These are phyloP conservation scores for Ancistrus triradiatus DNA, from an alignment of 2,113 vertebrate genomes.

Conservation along the genomic window DNA sequence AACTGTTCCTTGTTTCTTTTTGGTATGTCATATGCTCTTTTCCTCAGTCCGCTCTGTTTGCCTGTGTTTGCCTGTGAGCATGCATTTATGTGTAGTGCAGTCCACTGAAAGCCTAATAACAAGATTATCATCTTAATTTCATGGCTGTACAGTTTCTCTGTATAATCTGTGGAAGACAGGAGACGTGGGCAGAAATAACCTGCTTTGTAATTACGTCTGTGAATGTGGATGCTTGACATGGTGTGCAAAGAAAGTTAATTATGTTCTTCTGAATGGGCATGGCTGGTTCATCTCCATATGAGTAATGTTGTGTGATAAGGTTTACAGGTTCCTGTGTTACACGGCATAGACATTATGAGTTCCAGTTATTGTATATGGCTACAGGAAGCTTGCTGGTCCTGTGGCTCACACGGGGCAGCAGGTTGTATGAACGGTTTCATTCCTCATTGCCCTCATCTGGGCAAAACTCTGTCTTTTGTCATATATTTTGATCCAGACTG, in stretches of 20 bases:
- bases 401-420: no score
- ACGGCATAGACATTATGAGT: no score
- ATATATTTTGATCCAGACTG: no score
- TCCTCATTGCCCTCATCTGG: no score
- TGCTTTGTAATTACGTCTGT: constrained; percentile 25
- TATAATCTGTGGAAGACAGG: background rate
- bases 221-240: constrained; percentile 14
- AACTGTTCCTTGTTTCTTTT: no score
- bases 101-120: constrained; percentile 12
- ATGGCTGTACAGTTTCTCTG: constrained; percentile 8
- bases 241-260: constrained; percentile 23
- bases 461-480: no score
- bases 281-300: constrained; percentile 23
- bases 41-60: no score
- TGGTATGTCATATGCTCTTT: no score
- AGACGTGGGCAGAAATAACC: constrained; percentile 14
- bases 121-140: constrained; percentile 29
- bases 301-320: background rate
- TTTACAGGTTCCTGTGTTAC: no score
- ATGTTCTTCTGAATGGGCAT: constrained; percentile 25
- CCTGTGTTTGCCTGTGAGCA: background rate
- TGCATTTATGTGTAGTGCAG: background rate
- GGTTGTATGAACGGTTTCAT: no score
- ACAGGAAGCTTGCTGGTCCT: no score
- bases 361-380: no score